These are phyloP conservation scores for Ichneumon xanthorius DNA, from an alignment of 2,888 invertebrate genomes.

Conservation along the genomic window DNA sequence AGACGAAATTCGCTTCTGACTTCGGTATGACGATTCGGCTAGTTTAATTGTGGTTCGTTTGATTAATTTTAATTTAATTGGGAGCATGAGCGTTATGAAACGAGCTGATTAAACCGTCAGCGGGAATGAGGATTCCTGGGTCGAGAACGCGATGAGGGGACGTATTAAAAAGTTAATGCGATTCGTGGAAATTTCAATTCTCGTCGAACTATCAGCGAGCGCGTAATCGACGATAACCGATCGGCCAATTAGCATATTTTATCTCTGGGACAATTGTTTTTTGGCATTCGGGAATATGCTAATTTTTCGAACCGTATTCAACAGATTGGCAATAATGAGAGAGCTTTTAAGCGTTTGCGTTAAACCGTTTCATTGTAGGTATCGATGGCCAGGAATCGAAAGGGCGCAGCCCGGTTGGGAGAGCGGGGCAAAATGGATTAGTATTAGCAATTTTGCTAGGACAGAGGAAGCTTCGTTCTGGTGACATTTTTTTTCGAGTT, in stretches of 20 bases:
- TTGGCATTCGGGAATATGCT: neutral
- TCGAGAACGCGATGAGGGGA: neutral
- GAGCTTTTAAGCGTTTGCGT: neutral
- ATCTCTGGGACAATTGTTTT: neutral
- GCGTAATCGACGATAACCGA: neutral
- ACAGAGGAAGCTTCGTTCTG: too few relatives aligned
- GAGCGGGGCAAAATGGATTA: too few relatives aligned
- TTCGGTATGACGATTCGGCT: neutral
- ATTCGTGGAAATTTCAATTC: neutral
- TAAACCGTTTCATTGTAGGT: neutral
- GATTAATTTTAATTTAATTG: conserved; percentile 5
- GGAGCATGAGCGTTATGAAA: conserved; percentile 1
- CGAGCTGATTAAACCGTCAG: neutral
- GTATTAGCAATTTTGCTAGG: too few relatives aligned
- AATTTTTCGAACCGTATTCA: neutral
- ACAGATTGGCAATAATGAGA: neutral
- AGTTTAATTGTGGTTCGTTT: conserved; percentile 7
- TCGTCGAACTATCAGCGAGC: neutral
- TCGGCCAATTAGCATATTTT: neutral
- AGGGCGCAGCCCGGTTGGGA: too few relatives aligned
- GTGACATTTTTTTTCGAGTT: too few relatives aligned
- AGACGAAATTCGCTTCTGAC: neutral
- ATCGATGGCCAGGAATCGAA: too few relatives aligned
- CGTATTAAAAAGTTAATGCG: neutral
- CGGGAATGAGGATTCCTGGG: neutral